Evolutionary conservation across 1,140 invertebrate species (phyloP), one percentile per base, ranked within the genome.

Genomic region (Drosophila miranda): DNA sequence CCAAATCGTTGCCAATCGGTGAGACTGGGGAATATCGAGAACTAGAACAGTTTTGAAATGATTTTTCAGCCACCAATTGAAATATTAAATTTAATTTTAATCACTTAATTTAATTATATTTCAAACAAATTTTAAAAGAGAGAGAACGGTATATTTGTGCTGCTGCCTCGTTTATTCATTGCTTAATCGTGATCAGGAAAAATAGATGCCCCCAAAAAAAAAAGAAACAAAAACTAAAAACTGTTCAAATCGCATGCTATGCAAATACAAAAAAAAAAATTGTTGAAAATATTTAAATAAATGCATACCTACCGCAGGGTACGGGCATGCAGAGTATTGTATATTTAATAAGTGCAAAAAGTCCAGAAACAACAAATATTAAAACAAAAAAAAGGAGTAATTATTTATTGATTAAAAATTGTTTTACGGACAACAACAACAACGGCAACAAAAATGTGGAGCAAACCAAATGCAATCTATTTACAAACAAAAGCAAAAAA

Each of bases 381-480:
- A 44, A 13, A 56, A 69, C 26, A 3, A 44, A 50, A 59, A 30
- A 62, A 23, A 23, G 62, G 44, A 61, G 34, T 38, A 67, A 74
- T 68, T 82, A 78, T 84, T 79, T 80, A 74, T 82, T 83, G 63
- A 83, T 48, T 43, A 59, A n/a, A 68, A 53, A 38, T 38, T 13
- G 34, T 13, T 73, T 61, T 68, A 71, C 63, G 57, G 60, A 42
- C 6, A 49, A 60, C 14, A 54, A 13, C 7, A 21, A 59, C 42
- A 49, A 56, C n/a, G 68, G 43, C 46, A 45, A 21, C 53, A 14
- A 61, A 61, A 46, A 63, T 13, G 51, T 23, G 62, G 62, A 68
- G 61, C 51, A 75, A 82, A 51, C 60, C 60, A 75, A 56, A 83
- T 84, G 71, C 76, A 76, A 83, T 83, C 76, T 83, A 83, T 83